Conservation (phyloP, 1,140 invertebrate species). For the Tetramorium parvispinum region DNA sequence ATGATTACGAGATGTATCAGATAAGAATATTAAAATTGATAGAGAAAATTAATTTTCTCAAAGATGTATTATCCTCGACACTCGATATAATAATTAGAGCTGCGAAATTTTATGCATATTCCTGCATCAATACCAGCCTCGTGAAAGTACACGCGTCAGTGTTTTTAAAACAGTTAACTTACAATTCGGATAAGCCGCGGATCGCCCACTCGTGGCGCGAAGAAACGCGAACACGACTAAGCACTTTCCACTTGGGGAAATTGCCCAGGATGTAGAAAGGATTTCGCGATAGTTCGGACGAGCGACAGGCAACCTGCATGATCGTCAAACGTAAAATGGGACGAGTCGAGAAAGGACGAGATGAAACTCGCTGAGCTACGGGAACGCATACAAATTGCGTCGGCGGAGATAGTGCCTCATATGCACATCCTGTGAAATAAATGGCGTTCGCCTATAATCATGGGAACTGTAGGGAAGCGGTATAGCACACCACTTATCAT, state of each 20-base stretch:
- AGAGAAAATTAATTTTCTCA: background rate
- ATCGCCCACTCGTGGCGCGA: background rate
- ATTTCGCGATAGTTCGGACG: constrained; percentile 63
- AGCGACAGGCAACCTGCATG: constrained; percentile 65
- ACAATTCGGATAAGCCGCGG: background rate
- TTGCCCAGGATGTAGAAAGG: constrained; percentile 71
- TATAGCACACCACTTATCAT: background rate
- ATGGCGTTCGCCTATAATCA: constrained; percentile 3
- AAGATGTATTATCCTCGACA: background rate
- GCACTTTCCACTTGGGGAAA: constrained; percentile 68
- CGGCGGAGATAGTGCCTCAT: background rate
- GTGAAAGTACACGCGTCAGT: background rate
- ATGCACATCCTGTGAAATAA: constrained; percentile 1
- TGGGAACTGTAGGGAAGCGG: background rate
- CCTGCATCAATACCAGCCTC: background rate
- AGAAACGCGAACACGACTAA: constrained; percentile 45
- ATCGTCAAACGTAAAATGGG: constrained; percentile 69
- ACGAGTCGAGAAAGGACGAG: constrained; percentile 27
- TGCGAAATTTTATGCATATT: background rate
- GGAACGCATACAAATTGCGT: background rate
- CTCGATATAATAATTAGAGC: background rate
- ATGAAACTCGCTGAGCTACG: constrained; percentile 51
- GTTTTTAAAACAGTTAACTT: background rate
- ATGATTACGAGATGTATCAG: background rate
- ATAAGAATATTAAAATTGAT: background rate